Base-by-base conservation (phyloP, 2,888 invertebrate genomes). In the Aspidapion aeneum region DNA sequence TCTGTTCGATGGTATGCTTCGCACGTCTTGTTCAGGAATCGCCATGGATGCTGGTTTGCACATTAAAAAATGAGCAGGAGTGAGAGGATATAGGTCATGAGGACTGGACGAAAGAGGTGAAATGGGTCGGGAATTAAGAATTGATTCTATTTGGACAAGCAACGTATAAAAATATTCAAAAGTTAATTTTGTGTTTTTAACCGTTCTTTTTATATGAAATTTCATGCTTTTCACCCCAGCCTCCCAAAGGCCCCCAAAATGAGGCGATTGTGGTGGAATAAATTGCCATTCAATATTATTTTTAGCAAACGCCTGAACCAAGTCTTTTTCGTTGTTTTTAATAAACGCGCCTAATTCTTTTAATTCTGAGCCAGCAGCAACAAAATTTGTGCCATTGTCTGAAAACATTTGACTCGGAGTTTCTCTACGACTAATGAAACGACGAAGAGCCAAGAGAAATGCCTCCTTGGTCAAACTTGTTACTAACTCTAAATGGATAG, bases 241-340 rank as follows among this genome's bases (percentile, higher is more conserved):
- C 58, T 77, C 76, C 75, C 74, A 75, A 16, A 76, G 55, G 12
- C 75, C 76, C 9, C 76, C 75, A 58, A 72, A 72, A 58, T 74
- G 69, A 0, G 74, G 74, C 5, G 72, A 66, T 18, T 58, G 35
- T 1, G 75, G 70, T 1, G 74, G 74, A 55, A 71, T 74, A 63
- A 74, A 76, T 51, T 73, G 63, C 74, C 74, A 75, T 9, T 62
- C 51, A 2, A 64, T 66, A 21, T 57, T 54, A 1, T 65, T 60
- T 12, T 18, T 21, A 18, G 56, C 18, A 35, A 48, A 16, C 18
- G 12, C 5, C 54, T 17, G 54, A 7, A 18, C 12, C 18, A 5
- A 54, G 21, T 7, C 12, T n/a, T n/a, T n/a, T n/a, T n/a, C n/a
- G n/a, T n/a, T n/a, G n/a, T n/a, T n/a, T n/a, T n/a, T n/a, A 18